Conservation (phyloP, 1,140 invertebrate genomes). For the Leptoteleia sp. region DNA sequence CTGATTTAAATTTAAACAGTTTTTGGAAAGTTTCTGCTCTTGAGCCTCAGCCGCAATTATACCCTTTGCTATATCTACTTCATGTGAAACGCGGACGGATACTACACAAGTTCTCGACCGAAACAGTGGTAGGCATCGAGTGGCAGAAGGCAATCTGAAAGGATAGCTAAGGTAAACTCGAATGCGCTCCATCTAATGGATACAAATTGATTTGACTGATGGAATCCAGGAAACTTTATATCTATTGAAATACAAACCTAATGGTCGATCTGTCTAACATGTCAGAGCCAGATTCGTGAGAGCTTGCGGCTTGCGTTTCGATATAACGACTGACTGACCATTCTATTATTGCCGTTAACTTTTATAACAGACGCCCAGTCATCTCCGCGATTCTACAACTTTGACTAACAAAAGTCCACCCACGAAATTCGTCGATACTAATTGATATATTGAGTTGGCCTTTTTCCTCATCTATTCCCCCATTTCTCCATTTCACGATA, state of each 20-base stretch:
- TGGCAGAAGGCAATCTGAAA: slow-evolving; percentile 66
- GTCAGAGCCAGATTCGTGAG: slow-evolving; percentile 76
- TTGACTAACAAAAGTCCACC: slow-evolving; percentile 30
- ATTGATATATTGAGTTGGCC: slow-evolving; percentile 13
- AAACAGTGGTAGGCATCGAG: slow-evolving; percentile 23
- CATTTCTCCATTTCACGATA: too few species aligned
- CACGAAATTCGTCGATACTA: slow-evolving; percentile 11
- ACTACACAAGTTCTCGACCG: too few species aligned
- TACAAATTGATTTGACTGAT: slow-evolving; percentile 80
- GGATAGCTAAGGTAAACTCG: slow-evolving; percentile 72
- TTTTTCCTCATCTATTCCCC: too few species aligned
- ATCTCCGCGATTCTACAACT: slow-evolving; percentile 25
- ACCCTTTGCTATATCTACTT: too few species aligned
- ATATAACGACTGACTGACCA: slow-evolving; percentile 63
- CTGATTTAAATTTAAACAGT: too few species aligned
- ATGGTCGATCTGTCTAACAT: slow-evolving; percentile 79
- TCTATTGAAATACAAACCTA: slow-evolving; percentile 77
- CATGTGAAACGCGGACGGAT: too few species aligned
- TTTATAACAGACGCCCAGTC: slow-evolving; percentile 46
- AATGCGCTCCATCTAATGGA: slow-evolving; percentile 74
- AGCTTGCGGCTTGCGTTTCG: slow-evolving; percentile 66
- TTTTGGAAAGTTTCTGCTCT: too few species aligned
- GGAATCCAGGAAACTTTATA: slow-evolving; percentile 79
- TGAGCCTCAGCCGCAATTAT: too few species aligned
- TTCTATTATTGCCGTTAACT: slow-evolving; percentile 56